Percentiles rank a stretch among this genome's conserved stretches.
Evolutionary conservation across 2,113 vertebrate genomes (phyloP).

Genomic region (Propithecus coquereli): DNA sequence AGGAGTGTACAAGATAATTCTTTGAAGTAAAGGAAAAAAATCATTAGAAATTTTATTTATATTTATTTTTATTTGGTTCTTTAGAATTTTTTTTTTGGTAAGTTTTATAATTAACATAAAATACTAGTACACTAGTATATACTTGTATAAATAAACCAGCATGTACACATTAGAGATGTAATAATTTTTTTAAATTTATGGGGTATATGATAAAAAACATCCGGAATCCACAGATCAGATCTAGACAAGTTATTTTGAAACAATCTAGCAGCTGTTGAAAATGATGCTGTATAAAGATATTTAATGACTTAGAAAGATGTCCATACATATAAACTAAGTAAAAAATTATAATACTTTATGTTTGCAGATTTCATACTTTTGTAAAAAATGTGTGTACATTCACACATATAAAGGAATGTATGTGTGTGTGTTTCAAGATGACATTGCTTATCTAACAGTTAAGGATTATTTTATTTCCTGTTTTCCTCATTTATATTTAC

Average conservation of each 20-base stretch:
- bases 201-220: not conserved
- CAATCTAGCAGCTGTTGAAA: not conserved
- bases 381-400: not conserved
- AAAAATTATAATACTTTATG: not conserved
- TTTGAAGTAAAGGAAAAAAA: too few species aligned
- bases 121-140: not conserved
- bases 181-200: not conserved
- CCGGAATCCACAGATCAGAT: not conserved
- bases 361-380: not conserved
- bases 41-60: too few species aligned
- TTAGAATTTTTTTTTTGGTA: slow-evolving; percentile 1
- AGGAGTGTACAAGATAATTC: too few species aligned
- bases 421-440: not conserved
- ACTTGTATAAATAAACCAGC: not conserved
- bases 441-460: not conserved
- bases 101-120: not conserved
- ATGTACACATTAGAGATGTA: not conserved
- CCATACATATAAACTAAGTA: not conserved
- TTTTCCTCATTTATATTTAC: not conserved
- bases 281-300: not conserved
- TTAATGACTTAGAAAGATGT: not conserved
- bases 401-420: not conserved
- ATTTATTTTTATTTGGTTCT: not conserved
- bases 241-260: not conserved
- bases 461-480: not conserved